Conservation (phyloP, 2,797 vertebrate genomes). For the Petrocephalus schoutedeni region DNA sequence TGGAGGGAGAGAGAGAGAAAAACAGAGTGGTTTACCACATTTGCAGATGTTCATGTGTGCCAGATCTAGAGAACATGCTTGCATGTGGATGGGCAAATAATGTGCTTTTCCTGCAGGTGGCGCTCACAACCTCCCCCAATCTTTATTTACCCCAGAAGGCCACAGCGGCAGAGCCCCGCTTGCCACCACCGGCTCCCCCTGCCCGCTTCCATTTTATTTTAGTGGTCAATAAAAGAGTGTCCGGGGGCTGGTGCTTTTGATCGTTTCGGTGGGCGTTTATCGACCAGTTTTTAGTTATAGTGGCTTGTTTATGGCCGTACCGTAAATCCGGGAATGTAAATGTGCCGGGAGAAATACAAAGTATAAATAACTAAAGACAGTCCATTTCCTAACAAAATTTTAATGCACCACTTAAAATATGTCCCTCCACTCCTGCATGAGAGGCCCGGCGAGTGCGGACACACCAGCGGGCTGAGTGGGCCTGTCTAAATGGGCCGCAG, state of each 20-base stretch:
- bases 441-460: constrained; percentile 13
- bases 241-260: constrained; percentile 34
- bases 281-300: constrained; percentile 41
- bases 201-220: constrained; percentile 38
- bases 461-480: constrained; percentile 10
- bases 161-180: neutral
- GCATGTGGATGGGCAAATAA: neutral
- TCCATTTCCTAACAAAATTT: constrained; percentile 33
- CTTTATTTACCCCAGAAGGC: constrained; percentile 2
- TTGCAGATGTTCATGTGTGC: neutral
- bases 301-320: constrained; percentile 36
- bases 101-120: neutral
- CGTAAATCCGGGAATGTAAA: constrained; percentile 48
- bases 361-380: constrained; percentile 44
- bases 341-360: constrained; percentile 38
- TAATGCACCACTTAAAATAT: constrained; percentile 37
- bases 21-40: neutral
- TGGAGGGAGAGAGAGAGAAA: constrained; percentile 16
- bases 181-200: neutral
- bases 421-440: constrained; percentile 12
- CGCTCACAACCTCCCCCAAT: constrained; percentile 16
- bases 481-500: constrained; percentile 13
- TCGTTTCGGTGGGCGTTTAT: constrained; percentile 42
- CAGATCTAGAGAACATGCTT: neutral
- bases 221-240: constrained; percentile 45